These are phyloP conservation scores for Macaca fascicularis DNA, from an alignment of 2,113 vertebrate species.

Conservation along the genomic window DNA sequence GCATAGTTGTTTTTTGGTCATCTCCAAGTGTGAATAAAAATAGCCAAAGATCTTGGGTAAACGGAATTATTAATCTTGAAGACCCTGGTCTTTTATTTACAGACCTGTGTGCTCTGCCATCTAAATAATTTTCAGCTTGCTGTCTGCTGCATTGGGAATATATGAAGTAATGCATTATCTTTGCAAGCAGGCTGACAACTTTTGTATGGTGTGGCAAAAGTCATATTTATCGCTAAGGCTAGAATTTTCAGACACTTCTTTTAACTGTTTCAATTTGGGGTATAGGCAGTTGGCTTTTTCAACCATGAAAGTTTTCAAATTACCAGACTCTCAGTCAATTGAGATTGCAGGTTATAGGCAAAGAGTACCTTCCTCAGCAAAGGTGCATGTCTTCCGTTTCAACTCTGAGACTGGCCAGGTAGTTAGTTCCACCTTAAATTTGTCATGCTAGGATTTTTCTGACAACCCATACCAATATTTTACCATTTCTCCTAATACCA, in stretches of 20 bases:
- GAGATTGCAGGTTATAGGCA: neutral
- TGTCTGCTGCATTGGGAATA: neutral
- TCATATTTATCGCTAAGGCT: slow-evolving; percentile 52
- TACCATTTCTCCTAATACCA: neutral
- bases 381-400: neutral
- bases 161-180: slow-evolving; percentile 27
- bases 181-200: slow-evolving; percentile 33
- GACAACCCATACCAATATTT: neutral
- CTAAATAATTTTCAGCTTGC: slow-evolving; percentile 32
- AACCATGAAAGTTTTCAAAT: slow-evolving; percentile 25
- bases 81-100: slow-evolving; percentile 56
- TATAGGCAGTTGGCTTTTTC: slow-evolving; percentile 1
- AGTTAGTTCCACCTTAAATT: neutral
- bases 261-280: slow-evolving; percentile 32
- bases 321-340: neutral
- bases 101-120: slow-evolving; percentile 4
- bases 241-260: slow-evolving; percentile 33
- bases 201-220: neutral
- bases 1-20: neutral
- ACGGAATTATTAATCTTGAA: slow-evolving; percentile 43
- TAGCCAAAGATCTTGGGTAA: slow-evolving; percentile 7
- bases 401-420: neutral
- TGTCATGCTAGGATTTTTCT: slow-evolving; percentile 32
- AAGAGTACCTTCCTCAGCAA: neutral
- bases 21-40: slow-evolving; percentile 53